Conservation (phyloP, 2,113 vertebrate species). For the Hucho hucho region DNA sequence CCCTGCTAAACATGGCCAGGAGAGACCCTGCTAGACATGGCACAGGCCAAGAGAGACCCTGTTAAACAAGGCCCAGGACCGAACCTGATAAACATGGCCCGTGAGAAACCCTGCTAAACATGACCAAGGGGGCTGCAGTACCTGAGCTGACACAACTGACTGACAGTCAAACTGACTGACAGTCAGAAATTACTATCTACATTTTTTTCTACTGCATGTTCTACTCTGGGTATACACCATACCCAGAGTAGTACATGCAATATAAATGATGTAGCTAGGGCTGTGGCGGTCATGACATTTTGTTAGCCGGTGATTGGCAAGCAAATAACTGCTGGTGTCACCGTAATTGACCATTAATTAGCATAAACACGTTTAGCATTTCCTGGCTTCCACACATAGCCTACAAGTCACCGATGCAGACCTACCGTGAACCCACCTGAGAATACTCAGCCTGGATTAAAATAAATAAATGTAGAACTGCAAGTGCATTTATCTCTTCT, state of each 20-base stretch:
- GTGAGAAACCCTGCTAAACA: background rate
- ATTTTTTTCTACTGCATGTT: background rate
- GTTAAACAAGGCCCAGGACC: too few species aligned
- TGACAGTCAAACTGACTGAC: background rate
- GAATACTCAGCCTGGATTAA: conserved; percentile 15
- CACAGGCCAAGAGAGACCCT: background rate
- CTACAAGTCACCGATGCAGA: too few species aligned
- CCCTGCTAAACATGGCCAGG: too few species aligned
- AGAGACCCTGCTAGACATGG: too few species aligned
- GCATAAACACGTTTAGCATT: too few species aligned
- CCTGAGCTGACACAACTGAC: background rate
- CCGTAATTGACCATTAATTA: too few species aligned
- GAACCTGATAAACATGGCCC: background rate
- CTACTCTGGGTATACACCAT: background rate
- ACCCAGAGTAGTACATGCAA: too few species aligned
- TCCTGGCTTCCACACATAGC: too few species aligned
- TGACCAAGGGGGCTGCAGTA: background rate
- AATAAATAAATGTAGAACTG: conserved; percentile 9
- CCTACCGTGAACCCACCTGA: background rate
- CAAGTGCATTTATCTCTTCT: conserved; percentile 15
- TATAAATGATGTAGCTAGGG: too few species aligned
- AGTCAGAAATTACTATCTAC: background rate
- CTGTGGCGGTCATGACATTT: too few species aligned
- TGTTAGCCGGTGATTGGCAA: too few species aligned
- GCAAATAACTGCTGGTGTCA: too few species aligned